Evolutionary conservation across 2,113 vertebrate species (phyloP).

Genomic region (Clarias magur): DNA sequence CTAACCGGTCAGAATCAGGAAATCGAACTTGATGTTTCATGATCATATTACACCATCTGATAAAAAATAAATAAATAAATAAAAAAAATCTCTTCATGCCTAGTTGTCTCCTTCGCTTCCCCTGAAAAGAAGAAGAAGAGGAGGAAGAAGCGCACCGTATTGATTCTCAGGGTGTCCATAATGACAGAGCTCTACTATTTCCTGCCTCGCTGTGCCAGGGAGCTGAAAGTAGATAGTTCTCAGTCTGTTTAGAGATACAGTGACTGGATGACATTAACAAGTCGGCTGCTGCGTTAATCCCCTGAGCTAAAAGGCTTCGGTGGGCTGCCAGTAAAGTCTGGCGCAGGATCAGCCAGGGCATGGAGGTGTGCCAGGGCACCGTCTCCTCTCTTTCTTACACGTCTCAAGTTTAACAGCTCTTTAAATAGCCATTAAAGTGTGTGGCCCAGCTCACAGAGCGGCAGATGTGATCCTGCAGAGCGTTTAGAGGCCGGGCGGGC

Average conservation of each 20-base stretch:
- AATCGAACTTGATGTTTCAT: not conserved
- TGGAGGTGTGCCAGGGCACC: not conserved
- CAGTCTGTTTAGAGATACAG: slow-evolving; percentile 7
- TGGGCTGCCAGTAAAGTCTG: slow-evolving; percentile 12
- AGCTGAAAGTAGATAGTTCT: slow-evolving; percentile 12
- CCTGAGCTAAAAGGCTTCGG: slow-evolving; percentile 50
- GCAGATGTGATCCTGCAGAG: not conserved
- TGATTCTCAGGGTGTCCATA: not conserved
- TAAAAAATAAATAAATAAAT: no score
- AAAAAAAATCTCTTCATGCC: not conserved
- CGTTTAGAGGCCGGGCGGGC: not conserved
- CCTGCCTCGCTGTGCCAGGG: not conserved
- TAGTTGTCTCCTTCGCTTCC: not conserved
- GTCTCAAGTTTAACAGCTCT: not conserved
- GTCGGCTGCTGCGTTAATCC: slow-evolving; percentile 13
- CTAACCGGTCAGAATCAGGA: not conserved
- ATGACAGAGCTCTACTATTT: not conserved
- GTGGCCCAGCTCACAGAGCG: not conserved
- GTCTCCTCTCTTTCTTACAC: not conserved
- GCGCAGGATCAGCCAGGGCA: not conserved
- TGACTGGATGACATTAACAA: slow-evolving; percentile 49
- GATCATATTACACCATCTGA: no score
- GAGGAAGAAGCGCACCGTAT: not conserved
- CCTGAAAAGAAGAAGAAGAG: not conserved
- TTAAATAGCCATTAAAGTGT: slow-evolving; percentile 29